Conservation (phyloP, 2,888 invertebrate genomes). For the Brachypalpus laphriformis region DNA sequence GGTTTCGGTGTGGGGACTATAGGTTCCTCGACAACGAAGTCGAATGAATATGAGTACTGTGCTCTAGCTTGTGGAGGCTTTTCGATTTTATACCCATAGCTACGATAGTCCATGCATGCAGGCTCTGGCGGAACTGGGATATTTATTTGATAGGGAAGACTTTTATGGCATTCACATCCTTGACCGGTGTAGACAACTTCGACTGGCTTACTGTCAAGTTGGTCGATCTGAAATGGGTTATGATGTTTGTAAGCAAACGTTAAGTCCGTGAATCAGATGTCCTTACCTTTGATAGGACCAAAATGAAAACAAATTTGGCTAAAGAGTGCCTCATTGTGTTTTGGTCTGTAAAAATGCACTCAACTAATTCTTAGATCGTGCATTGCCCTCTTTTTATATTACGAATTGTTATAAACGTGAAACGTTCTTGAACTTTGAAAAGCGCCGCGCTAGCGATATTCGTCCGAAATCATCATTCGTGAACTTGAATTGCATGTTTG, state of each 20-base stretch:
- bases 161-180: slow-evolving; percentile 78
- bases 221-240: slow-evolving; percentile 66
- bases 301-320: slow-evolving; percentile 46
- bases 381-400: slow-evolving; percentile 64
- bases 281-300: slow-evolving; percentile 52
- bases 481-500: slow-evolving; percentile 42
- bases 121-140: slow-evolving; percentile 76
- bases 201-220: slow-evolving; percentile 74
- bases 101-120: slow-evolving; percentile 61
- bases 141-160: slow-evolving; percentile 77
- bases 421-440: slow-evolving; percentile 58
- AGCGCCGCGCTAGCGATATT: slow-evolving; percentile 39
- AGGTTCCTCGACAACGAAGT: slow-evolving; percentile 80
- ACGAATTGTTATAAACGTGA: slow-evolving; percentile 11
- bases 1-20: slow-evolving; percentile 73
- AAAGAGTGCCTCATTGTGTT: slow-evolving; percentile 51
- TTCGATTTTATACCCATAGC: slow-evolving; percentile 79
- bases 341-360: slow-evolving; percentile 36
- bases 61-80: slow-evolving; percentile 75
- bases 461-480: slow-evolving; percentile 9
- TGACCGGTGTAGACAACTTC: slow-evolving; percentile 79
- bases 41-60: slow-evolving; percentile 79
- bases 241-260: neutral
- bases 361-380: slow-evolving; percentile 47
- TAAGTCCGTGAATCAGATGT: neutral